Percentiles rank a stretch among this genome's conserved stretches.
These are phyloP conservation scores for Archips crataeganus DNA, from an alignment of 2,888 invertebrate species.

Conservation along the genomic window DNA sequence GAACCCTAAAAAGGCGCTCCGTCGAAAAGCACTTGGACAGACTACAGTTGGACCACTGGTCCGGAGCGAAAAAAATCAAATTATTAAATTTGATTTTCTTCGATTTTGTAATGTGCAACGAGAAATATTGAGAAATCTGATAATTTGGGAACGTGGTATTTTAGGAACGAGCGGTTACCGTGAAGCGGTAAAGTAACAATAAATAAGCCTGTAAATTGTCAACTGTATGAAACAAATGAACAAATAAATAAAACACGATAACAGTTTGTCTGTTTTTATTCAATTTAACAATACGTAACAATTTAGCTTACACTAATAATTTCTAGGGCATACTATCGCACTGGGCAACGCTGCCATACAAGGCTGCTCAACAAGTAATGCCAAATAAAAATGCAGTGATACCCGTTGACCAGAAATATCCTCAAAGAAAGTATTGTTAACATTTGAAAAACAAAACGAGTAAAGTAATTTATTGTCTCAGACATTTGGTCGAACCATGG, in stretches of 20 bases:
- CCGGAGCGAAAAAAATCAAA: too few relatives aligned
- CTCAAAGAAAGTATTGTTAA: not conserved
- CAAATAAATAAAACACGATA: constrained; percentile 1
- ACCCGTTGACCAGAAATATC: not conserved
- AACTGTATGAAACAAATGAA: too few relatives aligned
- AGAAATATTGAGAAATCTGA: too few relatives aligned
- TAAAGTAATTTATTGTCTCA: constrained; percentile 28
- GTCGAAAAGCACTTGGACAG: too few relatives aligned
- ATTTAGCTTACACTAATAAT: constrained; percentile 18
- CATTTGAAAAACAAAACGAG: constrained; percentile 1
- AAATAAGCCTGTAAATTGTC: too few relatives aligned
- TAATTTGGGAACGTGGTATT: too few relatives aligned
- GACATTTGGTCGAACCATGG: constrained; percentile 31
- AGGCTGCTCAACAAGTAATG: not conserved
- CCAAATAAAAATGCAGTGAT: not conserved
- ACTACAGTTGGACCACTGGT: too few relatives aligned
- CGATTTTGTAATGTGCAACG: too few relatives aligned
- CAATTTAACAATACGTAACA: constrained; percentile 34
- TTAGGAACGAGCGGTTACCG: too few relatives aligned
- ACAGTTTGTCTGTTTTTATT: constrained; percentile 31
- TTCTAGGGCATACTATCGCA: constrained; percentile 2
- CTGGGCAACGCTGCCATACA: not conserved
- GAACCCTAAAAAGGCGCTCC: too few relatives aligned
- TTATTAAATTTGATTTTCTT: too few relatives aligned
- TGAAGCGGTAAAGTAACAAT: too few relatives aligned